Percentiles rank a stretch among this genome's conserved stretches.
phyloP scores from a whole-genome alignment of 2,113 vertebrate species.

The Chamaea fasciata region DNA sequence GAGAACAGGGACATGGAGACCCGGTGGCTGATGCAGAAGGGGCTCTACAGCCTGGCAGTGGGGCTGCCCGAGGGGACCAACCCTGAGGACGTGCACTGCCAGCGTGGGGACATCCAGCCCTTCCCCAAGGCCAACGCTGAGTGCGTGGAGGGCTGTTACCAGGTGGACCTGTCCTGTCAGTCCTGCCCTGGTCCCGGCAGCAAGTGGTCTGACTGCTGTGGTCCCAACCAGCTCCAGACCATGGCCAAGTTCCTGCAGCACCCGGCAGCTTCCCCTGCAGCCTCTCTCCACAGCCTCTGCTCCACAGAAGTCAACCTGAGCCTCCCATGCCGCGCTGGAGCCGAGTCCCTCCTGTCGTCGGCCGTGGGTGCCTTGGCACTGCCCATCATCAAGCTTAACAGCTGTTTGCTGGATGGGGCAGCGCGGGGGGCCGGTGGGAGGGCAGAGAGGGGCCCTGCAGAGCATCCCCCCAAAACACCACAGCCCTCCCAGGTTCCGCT shows the following conservation, averaged over 20 bases:
- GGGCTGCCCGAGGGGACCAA: conserved; percentile 62
- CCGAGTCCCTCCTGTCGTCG: conserved; percentile 32
- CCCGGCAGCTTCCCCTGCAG: conserved; percentile 55
- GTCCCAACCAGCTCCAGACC: conserved; percentile 62
- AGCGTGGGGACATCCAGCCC: conserved; percentile 57
- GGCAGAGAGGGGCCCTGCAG: background rate
- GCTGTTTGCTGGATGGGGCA: conserved; percentile 46
- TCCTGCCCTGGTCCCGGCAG: background rate
- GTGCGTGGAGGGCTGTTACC: conserved; percentile 71
- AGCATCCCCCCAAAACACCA: background rate
- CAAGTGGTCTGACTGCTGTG: conserved; percentile 44
- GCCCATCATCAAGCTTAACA: conserved; percentile 66
- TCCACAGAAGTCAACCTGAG: conserved; percentile 40
- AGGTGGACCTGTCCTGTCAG: conserved; percentile 72
- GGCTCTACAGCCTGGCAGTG: conserved; percentile 74
- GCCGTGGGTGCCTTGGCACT: conserved; percentile 23
- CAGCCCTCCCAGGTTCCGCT: background rate
- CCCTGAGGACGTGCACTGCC: conserved; percentile 69
- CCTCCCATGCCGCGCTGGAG: background rate
- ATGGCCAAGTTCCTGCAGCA: conserved; percentile 66
- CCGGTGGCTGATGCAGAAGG: conserved; percentile 83
- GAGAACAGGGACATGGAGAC: conserved; percentile 96
- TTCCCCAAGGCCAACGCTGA: conserved; percentile 47
- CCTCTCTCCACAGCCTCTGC: conserved; percentile 68
- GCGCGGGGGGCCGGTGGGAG: background rate